Percentiles rank a stretch among this genome's conserved stretches.
phyloP scores from a whole-genome alignment of 1,140 invertebrate species.

The Cylas formicarius region DNA sequence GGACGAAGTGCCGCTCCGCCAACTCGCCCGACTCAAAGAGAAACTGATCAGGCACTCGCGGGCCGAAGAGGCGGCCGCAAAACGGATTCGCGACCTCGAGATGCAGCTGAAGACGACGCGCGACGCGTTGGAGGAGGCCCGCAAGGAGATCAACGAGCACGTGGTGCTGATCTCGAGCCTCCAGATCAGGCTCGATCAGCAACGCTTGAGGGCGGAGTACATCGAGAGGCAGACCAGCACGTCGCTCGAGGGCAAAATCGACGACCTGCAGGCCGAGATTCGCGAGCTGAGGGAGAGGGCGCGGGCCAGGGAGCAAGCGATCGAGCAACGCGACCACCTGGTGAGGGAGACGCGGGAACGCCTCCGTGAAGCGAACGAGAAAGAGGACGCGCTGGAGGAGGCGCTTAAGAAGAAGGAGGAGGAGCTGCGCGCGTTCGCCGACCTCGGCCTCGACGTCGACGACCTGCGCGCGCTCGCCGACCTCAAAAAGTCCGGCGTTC shows the following conservation, averaged over 20 bases:
- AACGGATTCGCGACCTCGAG: conserved; percentile 65
- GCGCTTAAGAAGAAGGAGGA: conserved; percentile 48
- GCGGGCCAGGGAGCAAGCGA: conserved; percentile 51
- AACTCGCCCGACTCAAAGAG: conserved; percentile 53
- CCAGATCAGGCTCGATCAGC: conserved; percentile 69
- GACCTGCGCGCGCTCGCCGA: conserved; percentile 37
- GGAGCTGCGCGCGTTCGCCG: conserved; percentile 43
- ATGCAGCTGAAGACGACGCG: conserved; percentile 57
- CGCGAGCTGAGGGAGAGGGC: conserved; percentile 50
- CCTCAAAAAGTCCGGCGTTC: conserved; percentile 36
- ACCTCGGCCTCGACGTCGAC: conserved; percentile 50
- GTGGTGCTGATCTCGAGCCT: conserved; percentile 70
- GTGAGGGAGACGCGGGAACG: conserved; percentile 42
- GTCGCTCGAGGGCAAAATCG: conserved; percentile 57
- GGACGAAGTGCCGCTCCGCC: conserved; percentile 38
- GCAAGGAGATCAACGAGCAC: conserved; percentile 72
- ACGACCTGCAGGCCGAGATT: conserved; percentile 55
- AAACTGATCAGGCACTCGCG: conserved; percentile 57
- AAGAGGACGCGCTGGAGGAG: conserved; percentile 52
- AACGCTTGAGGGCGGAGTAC: conserved; percentile 63
- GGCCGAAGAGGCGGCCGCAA: conserved; percentile 66
- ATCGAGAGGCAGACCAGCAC: conserved; percentile 59
- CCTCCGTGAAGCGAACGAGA: conserved; percentile 50
- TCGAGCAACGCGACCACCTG: conserved; percentile 46
- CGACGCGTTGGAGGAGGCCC: conserved; percentile 63